Evolutionary conservation across 53 echinoderm and acorn worm species (phyloP), one percentile per base, ranked within the genome.

Genomic region (Paracentrotus lividus): DNA sequence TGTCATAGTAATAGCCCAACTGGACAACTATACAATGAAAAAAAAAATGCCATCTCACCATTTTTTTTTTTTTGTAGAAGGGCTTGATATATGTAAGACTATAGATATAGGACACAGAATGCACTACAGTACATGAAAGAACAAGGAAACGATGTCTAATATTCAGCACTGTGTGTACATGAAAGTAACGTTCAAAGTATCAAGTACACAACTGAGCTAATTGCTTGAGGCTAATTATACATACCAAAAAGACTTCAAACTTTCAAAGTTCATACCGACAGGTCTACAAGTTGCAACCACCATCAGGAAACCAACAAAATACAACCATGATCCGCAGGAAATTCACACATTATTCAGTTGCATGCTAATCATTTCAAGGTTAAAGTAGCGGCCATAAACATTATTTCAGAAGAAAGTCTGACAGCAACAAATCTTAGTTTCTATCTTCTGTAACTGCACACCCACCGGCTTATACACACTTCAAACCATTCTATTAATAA

Each of bases 221-320:
- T 78, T 45, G 45, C 0, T 47, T 2, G 12, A 13, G 8, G 47
- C 81, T 42, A 26, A 38, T 20, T 16, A 72, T 81, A 81, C 81
- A 81, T 81, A 81, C 81, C 81, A 81, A 81, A 10, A 81, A 16
- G 26, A 47, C 81, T 81, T 45, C 44, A 81, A 47, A n/a, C 26
- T 81, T 10, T 16, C 24, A 81, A 81, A 81, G 24, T 81, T n/a
- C 81, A 81, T 81, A 1, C 40, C 5, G 72, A 20, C 72, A 72
- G 20, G 20, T 72, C 40, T 38, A 36, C 72, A 27, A n/a, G n/a
- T n/a, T n/a, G n/a, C n/a, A n/a, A 64, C 26, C 10, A 64, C 31
- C 64, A 72, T 15, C 72, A 20, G 72, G 72, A 72, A 72, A 72
- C 18, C 8, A 8, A 72, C 21, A 38, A 72, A 20, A 72, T 72